Conservation (phyloP, 2,888 invertebrate genomes). For the Cataglyphis cursor region DNA sequence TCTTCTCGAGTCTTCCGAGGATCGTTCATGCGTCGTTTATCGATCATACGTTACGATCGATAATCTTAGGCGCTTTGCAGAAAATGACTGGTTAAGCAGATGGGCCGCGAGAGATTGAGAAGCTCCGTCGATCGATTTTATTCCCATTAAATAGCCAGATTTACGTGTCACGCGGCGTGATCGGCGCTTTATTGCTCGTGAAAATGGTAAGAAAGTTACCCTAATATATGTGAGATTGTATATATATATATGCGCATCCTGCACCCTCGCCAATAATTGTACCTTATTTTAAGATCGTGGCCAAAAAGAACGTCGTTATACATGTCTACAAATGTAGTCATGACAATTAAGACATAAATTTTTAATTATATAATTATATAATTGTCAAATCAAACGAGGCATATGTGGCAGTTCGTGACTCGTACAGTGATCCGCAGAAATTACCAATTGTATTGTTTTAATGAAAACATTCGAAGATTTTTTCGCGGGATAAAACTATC, state of each 20-base stretch:
- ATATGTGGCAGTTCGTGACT: neutral
- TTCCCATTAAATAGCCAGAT: constrained; percentile 71
- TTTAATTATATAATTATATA: neutral
- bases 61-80: constrained; percentile 69
- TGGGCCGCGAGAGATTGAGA: constrained; percentile 36
- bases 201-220: constrained; percentile 54
- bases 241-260: neutral
- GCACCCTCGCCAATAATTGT: neutral
- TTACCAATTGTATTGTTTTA: neutral
- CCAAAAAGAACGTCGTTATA: constrained; percentile 19
- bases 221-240: neutral
- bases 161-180: constrained; percentile 59
- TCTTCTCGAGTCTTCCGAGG: constrained; percentile 8
- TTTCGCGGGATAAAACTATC: neutral
- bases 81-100: constrained; percentile 70
- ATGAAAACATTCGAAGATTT: constrained; percentile 33
- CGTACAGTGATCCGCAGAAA: neutral
- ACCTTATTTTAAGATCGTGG: constrained; percentile 9
- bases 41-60: constrained; percentile 69
- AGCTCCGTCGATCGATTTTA: constrained; percentile 66
- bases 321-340: neutral
- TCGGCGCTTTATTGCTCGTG: constrained; percentile 63
- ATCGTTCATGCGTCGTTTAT: constrained; percentile 63
- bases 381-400: constrained; percentile 8
- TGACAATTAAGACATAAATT: constrained; percentile 29